phyloP scores from a whole-genome alignment of 2,888 invertebrate genomes.

The Pyrrhia umbra region DNA sequence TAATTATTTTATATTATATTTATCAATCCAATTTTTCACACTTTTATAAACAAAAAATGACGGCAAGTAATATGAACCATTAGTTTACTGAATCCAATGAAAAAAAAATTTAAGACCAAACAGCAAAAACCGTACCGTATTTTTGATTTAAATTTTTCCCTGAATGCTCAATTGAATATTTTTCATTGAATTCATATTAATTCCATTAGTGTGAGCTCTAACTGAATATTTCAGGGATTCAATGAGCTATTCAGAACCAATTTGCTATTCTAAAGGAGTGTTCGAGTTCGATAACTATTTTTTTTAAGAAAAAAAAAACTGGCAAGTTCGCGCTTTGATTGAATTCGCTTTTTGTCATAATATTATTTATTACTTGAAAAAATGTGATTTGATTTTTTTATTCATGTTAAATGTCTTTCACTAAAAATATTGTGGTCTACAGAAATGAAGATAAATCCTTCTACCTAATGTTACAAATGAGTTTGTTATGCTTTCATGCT shows the following conservation, averaged over 20 bases:
- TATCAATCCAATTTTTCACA: no score
- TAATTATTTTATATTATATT: no score
- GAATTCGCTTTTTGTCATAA: not conserved
- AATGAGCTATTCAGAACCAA: conserved; percentile 54
- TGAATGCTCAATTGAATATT: conserved; percentile 35
- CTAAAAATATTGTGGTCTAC: no score
- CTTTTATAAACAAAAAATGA: no score
- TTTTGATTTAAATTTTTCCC: conserved; percentile 35
- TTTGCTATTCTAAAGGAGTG: conserved; percentile 36
- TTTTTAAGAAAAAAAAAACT: conserved; percentile 8
- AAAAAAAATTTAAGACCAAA: conserved; percentile 29
- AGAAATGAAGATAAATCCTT: no score
- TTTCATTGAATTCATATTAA: conserved; percentile 51
- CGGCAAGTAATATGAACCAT: not conserved
- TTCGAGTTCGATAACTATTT: conserved; percentile 27
- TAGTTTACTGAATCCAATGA: conserved; percentile 1
- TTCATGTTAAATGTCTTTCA: no score
- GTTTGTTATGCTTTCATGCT: no score
- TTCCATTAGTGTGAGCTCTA: conserved; percentile 48
- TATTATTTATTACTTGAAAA: no score
- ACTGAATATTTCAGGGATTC: conserved; percentile 41
- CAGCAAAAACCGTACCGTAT: conserved; percentile 20
- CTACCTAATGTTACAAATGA: no score
- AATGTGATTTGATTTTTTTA: no score
- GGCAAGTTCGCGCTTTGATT: not conserved